A percentile compares a stretch with the other conserved stretches of the same genome.
These are phyloP conservation scores for Vulpes ferrilata DNA, from an alignment of 2,113 vertebrate species.

Conservation along the genomic window DNA sequence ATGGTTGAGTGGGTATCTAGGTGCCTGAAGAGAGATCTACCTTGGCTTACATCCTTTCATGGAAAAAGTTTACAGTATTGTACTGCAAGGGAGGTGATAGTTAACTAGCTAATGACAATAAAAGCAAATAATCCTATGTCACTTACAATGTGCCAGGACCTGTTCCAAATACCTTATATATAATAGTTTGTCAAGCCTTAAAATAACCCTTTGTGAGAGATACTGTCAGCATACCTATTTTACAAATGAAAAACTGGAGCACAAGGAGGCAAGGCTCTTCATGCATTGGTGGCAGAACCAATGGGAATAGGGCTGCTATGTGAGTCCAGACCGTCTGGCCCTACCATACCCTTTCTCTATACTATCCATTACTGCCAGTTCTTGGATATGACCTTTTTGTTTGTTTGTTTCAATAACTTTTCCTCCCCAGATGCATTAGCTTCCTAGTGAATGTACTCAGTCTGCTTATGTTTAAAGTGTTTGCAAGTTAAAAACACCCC, in stretches of 20 bases:
- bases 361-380: fast-evolving
- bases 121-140: background rate
- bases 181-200: background rate
- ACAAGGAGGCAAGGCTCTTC: background rate
- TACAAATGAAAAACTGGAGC: background rate
- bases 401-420: background rate
- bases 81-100: conserved; percentile 55
- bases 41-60: conserved; percentile 43
- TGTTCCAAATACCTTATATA: background rate
- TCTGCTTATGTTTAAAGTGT: background rate
- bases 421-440: background rate
- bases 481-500: background rate
- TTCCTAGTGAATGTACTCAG: background rate
- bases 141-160: background rate
- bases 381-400: background rate
- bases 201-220: background rate
- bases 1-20: conserved; percentile 6
- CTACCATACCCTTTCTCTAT: background rate
- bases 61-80: conserved; percentile 67
- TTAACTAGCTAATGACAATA: conserved; percentile 47
- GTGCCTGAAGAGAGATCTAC: conserved; percentile 30
- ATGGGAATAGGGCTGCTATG: too few relatives aligned
- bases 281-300: background rate
- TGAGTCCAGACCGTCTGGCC: background rate
- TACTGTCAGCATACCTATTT: background rate